Base-by-base conservation (phyloP, 2,797 vertebrate species). In the Dromococcyx pavoninus region DNA sequence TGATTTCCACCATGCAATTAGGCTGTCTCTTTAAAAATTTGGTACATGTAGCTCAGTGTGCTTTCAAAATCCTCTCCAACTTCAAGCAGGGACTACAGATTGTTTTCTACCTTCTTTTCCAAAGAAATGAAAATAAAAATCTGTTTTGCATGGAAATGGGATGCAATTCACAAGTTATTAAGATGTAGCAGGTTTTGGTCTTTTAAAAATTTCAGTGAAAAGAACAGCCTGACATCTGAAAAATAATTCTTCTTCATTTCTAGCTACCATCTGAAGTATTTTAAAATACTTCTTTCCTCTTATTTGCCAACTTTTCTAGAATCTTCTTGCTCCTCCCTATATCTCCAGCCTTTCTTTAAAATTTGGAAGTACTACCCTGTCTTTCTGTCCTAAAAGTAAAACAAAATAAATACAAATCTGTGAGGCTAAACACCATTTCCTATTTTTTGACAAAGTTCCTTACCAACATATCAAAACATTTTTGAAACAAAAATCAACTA, bases 71-170 rank as follows among this genome's bases (percentile, higher is more conserved):
- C 57, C 64, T 54, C 71, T 88, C 50, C 66, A 91, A 70, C 43
- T 87, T 4, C 3, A 4, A 82, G n/a, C 5, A 73, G 43, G 12
- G 16, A 44, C n/a, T 91, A 75, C 33, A 89, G 61, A 77, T 54
- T 95, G 46, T 78, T 91, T 87, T 39, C 48, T 65, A 53, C 13
- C n/a, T 8, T 80, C 15, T 71, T 85, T 79, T 86, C 41, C 70
- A 84, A 86, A 92, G 10, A 90, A 88, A 74, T 10, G 0, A 92
- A 89, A 89, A 92, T 73, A 81, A 92, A 87, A 88, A 71, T 57
- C 53, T 89, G 57, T 50, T 89, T 85, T 64, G 25, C 21, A 25
- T 53, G 37, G 74, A 91, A 93, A 76, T 64, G 5, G 53, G 21
- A 72, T 72, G 27, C 15, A 93, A 75, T 86, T 90, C 43, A 43